Evolutionary conservation across 1,140 invertebrate species (phyloP).

Genomic region (Sycophila sp.): DNA sequence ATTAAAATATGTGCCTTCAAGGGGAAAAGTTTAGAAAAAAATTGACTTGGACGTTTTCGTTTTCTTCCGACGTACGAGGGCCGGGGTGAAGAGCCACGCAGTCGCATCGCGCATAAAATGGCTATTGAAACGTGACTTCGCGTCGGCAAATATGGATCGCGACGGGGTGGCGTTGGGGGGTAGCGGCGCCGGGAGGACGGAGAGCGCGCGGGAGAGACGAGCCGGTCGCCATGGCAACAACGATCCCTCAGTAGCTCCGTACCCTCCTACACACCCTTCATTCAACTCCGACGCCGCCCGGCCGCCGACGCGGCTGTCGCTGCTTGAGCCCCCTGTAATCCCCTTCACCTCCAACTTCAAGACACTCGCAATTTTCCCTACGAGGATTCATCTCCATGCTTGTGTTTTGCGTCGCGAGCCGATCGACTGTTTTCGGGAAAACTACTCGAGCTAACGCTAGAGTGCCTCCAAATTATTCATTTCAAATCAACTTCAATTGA

Average conservation of each 20-base stretch:
- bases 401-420: neutral
- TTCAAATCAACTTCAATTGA: neutral
- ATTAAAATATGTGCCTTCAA: no score
- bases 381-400: neutral
- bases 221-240: conserved; percentile 61
- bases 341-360: conserved; percentile 51
- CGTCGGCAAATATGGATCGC: conserved; percentile 60
- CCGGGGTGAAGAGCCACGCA: no score
- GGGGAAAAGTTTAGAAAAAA: no score
- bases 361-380: conserved; percentile 33
- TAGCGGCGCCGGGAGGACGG: conserved; percentile 38
- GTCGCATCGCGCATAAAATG: conserved; percentile 50
- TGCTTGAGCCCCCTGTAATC: conserved; percentile 47
- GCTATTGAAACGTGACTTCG: conserved; percentile 59
- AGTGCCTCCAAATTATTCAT: neutral
- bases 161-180: conserved; percentile 33
- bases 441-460: neutral
- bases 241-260: conserved; percentile 63
- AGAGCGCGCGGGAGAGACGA: conserved; percentile 48
- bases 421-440: neutral
- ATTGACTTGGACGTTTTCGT: no score
- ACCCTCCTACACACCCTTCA: conserved; percentile 56
- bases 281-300: conserved; percentile 47
- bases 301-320: neutral
- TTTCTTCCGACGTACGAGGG: no score